Percentiles rank a stretch among this genome's conserved stretches.
phyloP scores from a whole-genome alignment of 2,888 invertebrate species.

The Hypomecis punctinalis region DNA sequence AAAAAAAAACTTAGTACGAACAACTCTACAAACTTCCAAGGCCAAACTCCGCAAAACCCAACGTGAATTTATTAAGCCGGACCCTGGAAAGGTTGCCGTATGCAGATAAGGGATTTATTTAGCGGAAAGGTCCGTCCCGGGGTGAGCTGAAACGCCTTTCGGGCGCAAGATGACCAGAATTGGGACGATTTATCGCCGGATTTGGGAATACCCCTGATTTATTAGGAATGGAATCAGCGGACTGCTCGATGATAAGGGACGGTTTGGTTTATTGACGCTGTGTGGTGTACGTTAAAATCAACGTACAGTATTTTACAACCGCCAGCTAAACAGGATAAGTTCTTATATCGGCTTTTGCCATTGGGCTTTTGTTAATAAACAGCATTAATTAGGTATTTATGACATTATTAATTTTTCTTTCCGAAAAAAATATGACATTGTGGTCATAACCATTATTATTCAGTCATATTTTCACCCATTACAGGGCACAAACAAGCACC shows the following conservation, averaged over 20 bases:
- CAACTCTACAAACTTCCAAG: conserved; percentile 61
- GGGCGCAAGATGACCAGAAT: conserved; percentile 83
- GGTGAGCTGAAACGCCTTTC: conserved; percentile 80
- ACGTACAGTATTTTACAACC: too few species aligned
- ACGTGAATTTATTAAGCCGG: conserved; percentile 85
- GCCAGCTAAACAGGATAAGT: too few species aligned
- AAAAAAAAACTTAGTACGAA: conserved; percentile 20
- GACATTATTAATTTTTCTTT: too few species aligned
- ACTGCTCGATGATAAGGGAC: conserved; percentile 65
- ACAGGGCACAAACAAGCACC: too few species aligned
- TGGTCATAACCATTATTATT: too few species aligned
- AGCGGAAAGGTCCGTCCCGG: conserved; percentile 84
- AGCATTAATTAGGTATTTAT: too few species aligned
- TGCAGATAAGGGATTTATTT: conserved; percentile 86
- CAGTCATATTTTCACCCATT: too few species aligned
- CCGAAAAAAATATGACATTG: too few species aligned
- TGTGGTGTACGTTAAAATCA: neutral
- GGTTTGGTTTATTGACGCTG: conserved; percentile 27
- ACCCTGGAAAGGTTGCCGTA: conserved; percentile 85
- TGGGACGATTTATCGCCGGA: conserved; percentile 82
- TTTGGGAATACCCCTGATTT: conserved; percentile 80
- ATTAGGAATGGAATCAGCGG: conserved; percentile 75
- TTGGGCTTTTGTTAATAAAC: too few species aligned
- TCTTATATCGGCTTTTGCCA: too few species aligned
- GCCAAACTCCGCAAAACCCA: conserved; percentile 79